Evolutionary conservation across 92 coral and sea anemone species (phyloP).

Genomic region (Epizoanthus fatuus): DNA sequence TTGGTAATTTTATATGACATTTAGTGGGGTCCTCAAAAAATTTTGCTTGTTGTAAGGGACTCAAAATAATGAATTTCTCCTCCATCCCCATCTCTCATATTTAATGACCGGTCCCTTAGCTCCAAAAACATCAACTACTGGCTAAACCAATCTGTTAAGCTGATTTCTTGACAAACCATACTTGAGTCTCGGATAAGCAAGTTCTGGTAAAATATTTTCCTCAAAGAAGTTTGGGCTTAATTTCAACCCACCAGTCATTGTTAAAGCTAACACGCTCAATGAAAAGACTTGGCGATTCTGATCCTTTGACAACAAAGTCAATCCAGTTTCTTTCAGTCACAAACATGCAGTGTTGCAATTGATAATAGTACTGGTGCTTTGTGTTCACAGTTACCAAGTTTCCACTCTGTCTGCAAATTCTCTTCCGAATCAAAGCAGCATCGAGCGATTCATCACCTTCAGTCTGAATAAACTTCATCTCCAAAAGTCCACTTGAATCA

Average conservation of each 20-base stretch:
- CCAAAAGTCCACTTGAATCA: conserved; percentile 39
- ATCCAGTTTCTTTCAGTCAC: conserved; percentile 17
- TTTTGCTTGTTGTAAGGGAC: neutral
- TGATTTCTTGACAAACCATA: conserved; percentile 16
- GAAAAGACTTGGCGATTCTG: neutral
- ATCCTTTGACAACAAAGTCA: conserved; percentile 30
- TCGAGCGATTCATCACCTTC: conserved; percentile 16
- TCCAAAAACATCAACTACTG: neutral
- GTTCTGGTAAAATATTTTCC: conserved; percentile 6
- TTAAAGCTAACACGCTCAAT: conserved; percentile 8
- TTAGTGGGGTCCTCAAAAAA: neutral
- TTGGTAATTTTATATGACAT: neutral
- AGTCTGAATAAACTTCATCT: conserved; percentile 47
- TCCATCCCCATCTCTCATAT: too few relatives aligned
- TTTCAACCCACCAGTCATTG: conserved; percentile 25
- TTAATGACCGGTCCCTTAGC: neutral
- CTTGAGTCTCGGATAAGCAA: conserved; percentile 43
- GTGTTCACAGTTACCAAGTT: neutral
- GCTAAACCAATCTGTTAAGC: neutral
- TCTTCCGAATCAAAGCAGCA: conserved; percentile 36
- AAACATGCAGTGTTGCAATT: conserved; percentile 21
- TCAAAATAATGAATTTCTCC: too few relatives aligned
- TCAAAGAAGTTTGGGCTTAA: conserved; percentile 23
- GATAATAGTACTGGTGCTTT: conserved; percentile 22
- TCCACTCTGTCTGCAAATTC: conserved; percentile 1